phyloP scores from a whole-genome alignment of 1,140 invertebrate species.

The Drosophila funebris region DNA sequence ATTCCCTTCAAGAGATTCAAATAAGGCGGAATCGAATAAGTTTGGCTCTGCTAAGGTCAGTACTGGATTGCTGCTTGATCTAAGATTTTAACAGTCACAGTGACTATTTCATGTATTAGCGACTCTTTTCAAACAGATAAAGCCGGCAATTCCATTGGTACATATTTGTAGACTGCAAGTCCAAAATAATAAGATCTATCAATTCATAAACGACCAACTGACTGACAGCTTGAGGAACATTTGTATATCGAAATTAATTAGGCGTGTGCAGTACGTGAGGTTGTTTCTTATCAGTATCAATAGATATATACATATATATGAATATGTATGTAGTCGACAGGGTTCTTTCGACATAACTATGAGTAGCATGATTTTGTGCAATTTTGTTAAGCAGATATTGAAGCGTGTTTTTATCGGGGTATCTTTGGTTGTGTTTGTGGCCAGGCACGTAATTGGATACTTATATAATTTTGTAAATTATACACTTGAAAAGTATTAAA shows the following conservation, averaged over 20 bases:
- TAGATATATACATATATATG: not conserved
- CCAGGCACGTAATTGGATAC: slow-evolving; percentile 70
- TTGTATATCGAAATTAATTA: slow-evolving; percentile 32
- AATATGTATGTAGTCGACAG: not conserved
- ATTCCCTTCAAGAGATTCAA: too few relatives aligned
- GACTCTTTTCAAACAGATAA: too few relatives aligned
- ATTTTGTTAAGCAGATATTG: slow-evolving; percentile 58
- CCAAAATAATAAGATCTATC: not conserved
- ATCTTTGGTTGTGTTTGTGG: slow-evolving; percentile 34
- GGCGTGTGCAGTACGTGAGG: slow-evolving; percentile 19
- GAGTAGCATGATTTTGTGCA: slow-evolving; percentile 52
- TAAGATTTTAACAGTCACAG: too few relatives aligned
- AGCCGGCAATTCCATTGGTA: too few relatives aligned
- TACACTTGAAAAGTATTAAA: slow-evolving; percentile 81
- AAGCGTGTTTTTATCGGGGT: slow-evolving; percentile 60
- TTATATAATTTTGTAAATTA: slow-evolving; percentile 82
- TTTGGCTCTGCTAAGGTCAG: too few relatives aligned
- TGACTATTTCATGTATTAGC: too few relatives aligned
- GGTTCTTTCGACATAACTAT: slow-evolving; percentile 2
- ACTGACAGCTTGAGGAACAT: slow-evolving; percentile 1
- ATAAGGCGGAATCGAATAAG: too few relatives aligned
- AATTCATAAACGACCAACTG: not conserved
- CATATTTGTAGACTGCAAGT: not conserved
- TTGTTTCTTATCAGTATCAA: slow-evolving; percentile 22
- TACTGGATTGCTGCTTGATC: too few relatives aligned